Evolutionary conservation across 2,888 invertebrate genomes (phyloP).

Genomic region (Esperia sulphurella): DNA sequence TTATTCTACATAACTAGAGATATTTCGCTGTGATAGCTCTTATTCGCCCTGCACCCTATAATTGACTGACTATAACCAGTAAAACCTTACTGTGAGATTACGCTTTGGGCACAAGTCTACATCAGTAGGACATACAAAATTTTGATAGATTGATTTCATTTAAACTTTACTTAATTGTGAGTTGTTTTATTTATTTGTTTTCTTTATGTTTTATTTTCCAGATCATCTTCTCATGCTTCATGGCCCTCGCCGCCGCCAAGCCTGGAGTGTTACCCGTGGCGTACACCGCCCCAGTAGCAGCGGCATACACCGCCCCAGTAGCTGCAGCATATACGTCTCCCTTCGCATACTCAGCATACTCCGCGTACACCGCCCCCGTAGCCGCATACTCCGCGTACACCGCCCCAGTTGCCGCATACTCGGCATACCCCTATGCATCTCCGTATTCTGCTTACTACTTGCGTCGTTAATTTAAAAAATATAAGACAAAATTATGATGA

Average conservation of each 20-base stretch:
- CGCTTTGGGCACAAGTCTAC: no score
- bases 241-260: slow-evolving; percentile 47
- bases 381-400: slow-evolving; percentile 40
- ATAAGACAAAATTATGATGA: not conserved
- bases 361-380: slow-evolving; percentile 32
- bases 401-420: slow-evolving; percentile 42
- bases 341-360: slow-evolving; percentile 35
- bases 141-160: no score
- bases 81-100: no score
- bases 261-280: slow-evolving; percentile 19
- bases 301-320: slow-evolving; percentile 41
- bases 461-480: slow-evolving; percentile 21
- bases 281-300: slow-evolving; percentile 26
- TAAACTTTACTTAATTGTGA: not conserved
- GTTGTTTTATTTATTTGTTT: no score
- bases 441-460: slow-evolving; percentile 39
- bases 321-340: slow-evolving; percentile 38
- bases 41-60: no score
- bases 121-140: no score
- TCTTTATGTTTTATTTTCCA: slow-evolving; percentile 35
- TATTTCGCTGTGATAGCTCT: no score
- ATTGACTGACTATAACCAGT: no score
- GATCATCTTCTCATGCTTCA: slow-evolving; percentile 52
- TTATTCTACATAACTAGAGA: no score
- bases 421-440: slow-evolving; percentile 34